A percentile compares a stretch with the other conserved stretches of the same genome.
These are phyloP conservation scores for Castor canadensis DNA, from an alignment of 2,113 vertebrate species.

Conservation along the genomic window DNA sequence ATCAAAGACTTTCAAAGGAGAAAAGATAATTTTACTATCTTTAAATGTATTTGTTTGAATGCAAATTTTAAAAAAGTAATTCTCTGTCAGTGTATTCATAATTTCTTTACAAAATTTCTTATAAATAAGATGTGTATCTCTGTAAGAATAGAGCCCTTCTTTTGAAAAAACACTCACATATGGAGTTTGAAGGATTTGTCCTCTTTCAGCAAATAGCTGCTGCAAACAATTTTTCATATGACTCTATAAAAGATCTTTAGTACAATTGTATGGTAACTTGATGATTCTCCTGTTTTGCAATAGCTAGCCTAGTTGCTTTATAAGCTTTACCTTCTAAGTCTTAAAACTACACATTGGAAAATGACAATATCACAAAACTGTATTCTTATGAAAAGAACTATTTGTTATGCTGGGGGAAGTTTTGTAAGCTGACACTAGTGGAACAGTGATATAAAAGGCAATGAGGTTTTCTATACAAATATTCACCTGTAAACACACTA, in stretches of 20 bases:
- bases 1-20: constrained; percentile 39
- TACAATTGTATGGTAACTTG: not conserved
- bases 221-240: constrained; percentile 19
- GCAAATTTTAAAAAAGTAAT: constrained; percentile 31
- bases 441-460: constrained; percentile 73
- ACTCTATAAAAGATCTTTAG: not conserved
- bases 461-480: constrained; percentile 79
- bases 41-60: constrained; percentile 63
- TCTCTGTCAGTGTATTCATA: constrained; percentile 40
- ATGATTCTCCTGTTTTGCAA: not conserved
- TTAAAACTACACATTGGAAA: constrained; percentile 60
- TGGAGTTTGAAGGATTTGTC: constrained; percentile 5
- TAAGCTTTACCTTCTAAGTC: constrained; percentile 39
- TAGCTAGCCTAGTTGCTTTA: constrained; percentile 37
- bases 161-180: not conserved
- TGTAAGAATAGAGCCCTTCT: constrained; percentile 28
- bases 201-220: constrained; percentile 36
- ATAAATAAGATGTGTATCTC: constrained; percentile 11
- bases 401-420: constrained; percentile 79
- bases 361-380: constrained; percentile 57
- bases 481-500: constrained; percentile 76
- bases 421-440: constrained; percentile 78
- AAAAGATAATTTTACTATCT: constrained; percentile 41
- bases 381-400: constrained; percentile 79
- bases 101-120: not conserved